Base-by-base conservation (phyloP, 1,140 invertebrate species). In the Brachionus rubens region DNA sequence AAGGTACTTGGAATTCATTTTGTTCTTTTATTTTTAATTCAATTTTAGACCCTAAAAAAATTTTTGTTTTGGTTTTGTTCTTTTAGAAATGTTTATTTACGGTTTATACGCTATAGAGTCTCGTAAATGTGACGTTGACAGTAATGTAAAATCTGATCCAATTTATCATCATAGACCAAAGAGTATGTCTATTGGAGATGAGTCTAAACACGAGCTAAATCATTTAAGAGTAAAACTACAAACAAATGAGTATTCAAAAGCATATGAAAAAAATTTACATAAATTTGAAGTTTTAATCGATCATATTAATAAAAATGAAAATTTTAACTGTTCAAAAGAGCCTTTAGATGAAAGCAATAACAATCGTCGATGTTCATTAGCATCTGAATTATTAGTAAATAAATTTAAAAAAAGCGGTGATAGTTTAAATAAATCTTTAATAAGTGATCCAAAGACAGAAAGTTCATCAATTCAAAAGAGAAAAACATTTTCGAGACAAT, bases 51-150 rank as follows among this genome's bases (percentile, higher is more conserved):
- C n/a, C n/a, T n/a, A 3, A 9, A 36, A 36, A 36, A 36, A 36
- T 36, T 36, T 36, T 36, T 36, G 33, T 5, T 52, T 52, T 52
- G 21, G 2, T 52, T 52, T 52, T 26, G 3, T 19, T 59, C 14
- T 36, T 59, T 59, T 59, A 59, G 54, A 59, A 65, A 65, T 65
- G 59, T 65, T 65, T 43, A 65, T 65, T 43, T 65, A 65, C n/a
- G 59, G 59, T 43, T 19, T 65, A 21, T 65, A 65, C 43, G 59
- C 59, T 9, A 65, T 65, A 21, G 59, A 65, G 41, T 65, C 59
- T 2, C 59, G 43, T 65, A 65, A 65, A 36, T 59, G 36, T 36
- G 54, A 59, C 16, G 36, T 59, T 28, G 54, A 36, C n/a, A 59
- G n/a, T 36, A 26, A 54, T 30, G 52, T 24, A 28, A 54, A 14